A percentile compares a stretch with the other conserved stretches of the same genome.
These are phyloP conservation scores for Labeo calbasu DNA, from an alignment of 2,797 vertebrate species.

Conservation along the genomic window DNA sequence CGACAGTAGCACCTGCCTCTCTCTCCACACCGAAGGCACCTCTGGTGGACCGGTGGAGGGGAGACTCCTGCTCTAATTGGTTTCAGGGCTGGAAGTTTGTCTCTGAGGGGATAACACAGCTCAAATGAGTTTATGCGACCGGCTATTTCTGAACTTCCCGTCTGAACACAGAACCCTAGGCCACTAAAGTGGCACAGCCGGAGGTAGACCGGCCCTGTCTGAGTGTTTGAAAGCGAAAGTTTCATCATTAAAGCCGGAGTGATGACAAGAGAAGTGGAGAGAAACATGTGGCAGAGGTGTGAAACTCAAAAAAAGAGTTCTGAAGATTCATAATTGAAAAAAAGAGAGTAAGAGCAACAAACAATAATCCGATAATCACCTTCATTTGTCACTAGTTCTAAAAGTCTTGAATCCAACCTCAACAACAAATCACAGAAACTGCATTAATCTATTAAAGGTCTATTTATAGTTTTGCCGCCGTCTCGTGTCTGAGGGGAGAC, in stretches of 20 bases:
- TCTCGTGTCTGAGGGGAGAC: constrained; percentile 41
- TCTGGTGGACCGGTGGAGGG: constrained; percentile 30
- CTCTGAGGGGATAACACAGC: constrained; percentile 29
- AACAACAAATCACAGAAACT: constrained; percentile 68
- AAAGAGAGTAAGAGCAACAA: neutral
- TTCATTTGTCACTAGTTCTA: constrained; percentile 68
- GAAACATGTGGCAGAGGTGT: constrained; percentile 25
- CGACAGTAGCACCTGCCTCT: constrained; percentile 46
- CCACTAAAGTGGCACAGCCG: constrained; percentile 28
- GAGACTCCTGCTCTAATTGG: constrained; percentile 53
- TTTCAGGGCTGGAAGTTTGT: constrained; percentile 34
- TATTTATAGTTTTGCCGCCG: constrained; percentile 62
- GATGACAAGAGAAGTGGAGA: constrained; percentile 2
- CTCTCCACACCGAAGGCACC: constrained; percentile 16
- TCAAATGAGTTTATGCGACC: constrained; percentile 39
- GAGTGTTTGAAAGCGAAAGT: constrained; percentile 25
- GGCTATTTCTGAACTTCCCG: constrained; percentile 36
- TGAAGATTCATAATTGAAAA: neutral
- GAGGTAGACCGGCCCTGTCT: constrained; percentile 6
- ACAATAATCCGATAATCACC: constrained; percentile 41
- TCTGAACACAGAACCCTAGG: constrained; percentile 33
- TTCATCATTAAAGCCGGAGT: constrained; percentile 36
- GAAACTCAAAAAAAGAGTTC: constrained; percentile 11
- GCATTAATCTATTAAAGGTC: constrained; percentile 78
- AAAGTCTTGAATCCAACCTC: constrained; percentile 68